Evolutionary conservation across 2,797 vertebrate species (phyloP).

Genomic region (Clarias platycephalus): DNA sequence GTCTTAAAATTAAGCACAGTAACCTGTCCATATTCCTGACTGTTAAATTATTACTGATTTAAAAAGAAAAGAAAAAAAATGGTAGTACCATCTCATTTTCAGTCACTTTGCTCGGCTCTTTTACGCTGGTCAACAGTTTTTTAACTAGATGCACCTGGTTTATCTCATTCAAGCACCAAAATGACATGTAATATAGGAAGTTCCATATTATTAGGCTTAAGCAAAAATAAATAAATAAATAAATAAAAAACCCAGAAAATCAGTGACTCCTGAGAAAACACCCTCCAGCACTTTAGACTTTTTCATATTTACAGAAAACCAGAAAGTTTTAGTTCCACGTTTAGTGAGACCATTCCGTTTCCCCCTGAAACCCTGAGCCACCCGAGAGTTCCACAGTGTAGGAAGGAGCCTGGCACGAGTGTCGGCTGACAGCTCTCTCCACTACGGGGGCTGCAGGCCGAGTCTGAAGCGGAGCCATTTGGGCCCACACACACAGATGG

Average conservation of each 20-base stretch:
- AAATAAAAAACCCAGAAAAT: neutral
- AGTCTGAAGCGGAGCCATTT: conserved; percentile 54
- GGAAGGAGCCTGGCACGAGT: conserved; percentile 62
- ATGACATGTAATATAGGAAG: neutral
- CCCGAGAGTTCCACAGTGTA: conserved; percentile 63
- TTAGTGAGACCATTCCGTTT: conserved; percentile 42
- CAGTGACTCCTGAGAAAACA: neutral
- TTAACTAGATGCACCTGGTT: neutral
- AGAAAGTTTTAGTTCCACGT: conserved; percentile 11
- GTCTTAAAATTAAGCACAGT: neutral
- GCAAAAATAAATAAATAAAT: too few species aligned
- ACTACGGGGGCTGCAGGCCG: conserved; percentile 45
- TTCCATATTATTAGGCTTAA: neutral
- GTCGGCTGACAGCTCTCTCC: conserved; percentile 57
- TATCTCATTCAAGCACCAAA: neutral
- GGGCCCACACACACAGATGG: conserved; percentile 67
- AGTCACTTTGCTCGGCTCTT: neutral
- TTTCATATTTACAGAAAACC: conserved; percentile 13
- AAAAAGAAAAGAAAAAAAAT: neutral
- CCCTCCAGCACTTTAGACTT: neutral
- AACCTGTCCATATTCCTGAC: neutral
- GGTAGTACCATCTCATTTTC: neutral
- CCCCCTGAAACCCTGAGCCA: conserved; percentile 62
- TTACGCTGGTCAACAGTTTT: neutral
- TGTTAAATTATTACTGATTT: neutral